These are phyloP conservation scores for Listronotus bonariensis DNA, from an alignment of 1,140 invertebrate species.

Conservation along the genomic window DNA sequence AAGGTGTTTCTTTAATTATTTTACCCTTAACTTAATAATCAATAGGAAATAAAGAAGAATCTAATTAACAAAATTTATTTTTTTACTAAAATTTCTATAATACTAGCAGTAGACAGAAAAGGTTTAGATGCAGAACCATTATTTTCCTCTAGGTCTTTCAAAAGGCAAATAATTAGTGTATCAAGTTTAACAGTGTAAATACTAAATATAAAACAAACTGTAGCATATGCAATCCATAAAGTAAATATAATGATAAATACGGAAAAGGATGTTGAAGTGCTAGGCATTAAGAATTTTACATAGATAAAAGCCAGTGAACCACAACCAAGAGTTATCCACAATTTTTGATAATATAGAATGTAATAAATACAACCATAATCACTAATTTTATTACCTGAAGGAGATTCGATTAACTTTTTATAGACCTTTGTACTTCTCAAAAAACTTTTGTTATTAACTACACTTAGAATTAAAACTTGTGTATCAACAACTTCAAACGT, in stretches of 20 bases:
- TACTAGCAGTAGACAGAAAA: too few species aligned
- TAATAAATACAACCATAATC: slow-evolving; percentile 1
- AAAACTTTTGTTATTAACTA: slow-evolving; percentile 1
- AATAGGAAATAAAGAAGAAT: too few species aligned
- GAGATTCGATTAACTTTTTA: background rate
- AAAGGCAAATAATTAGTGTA: background rate
- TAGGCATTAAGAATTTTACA: background rate
- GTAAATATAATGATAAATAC: slow-evolving; percentile 4
- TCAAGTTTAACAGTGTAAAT: background rate
- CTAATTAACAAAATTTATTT: too few species aligned
- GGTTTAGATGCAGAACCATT: too few species aligned
- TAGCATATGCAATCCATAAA: background rate
- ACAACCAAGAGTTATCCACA: background rate
- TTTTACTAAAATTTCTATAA: too few species aligned
- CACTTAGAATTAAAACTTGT: background rate
- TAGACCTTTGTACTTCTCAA: background rate
- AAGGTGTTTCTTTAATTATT: too few species aligned
- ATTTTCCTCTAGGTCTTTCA: background rate
- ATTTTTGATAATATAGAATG: slow-evolving; percentile 10
- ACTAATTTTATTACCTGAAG: background rate
- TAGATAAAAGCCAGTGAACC: background rate
- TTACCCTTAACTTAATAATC: too few species aligned
- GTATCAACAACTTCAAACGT: slow-evolving; percentile 3
- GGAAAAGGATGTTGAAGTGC: background rate
- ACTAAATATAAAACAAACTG: background rate